Evolutionary conservation across 2,113 vertebrate species (phyloP), one percentile per base, ranked within the genome.

Genomic region (Atrichornis clamosus): DNA sequence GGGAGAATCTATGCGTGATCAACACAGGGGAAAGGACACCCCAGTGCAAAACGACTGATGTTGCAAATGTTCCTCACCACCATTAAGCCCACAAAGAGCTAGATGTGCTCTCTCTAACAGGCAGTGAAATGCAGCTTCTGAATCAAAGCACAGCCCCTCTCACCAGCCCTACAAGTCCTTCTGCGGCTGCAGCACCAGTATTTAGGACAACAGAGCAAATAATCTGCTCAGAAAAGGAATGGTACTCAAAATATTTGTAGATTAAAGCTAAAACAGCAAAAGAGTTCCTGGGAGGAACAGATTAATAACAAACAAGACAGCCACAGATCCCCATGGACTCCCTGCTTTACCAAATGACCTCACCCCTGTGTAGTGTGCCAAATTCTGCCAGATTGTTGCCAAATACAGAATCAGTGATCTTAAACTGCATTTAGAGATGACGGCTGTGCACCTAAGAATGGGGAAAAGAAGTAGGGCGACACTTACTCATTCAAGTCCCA

Each of bases 381-480:
- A 18, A 87, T 86, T 90, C 88, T 89, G 83, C 64, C 88, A 76
- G 70, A 69, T 47, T 91, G 72, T 67, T 96, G 89, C 72, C 84
- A 90, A 96, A 96, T 72, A 84, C 80, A 95, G 90, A 84, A 79
- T 74, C 42, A 46, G 50, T 49, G 82, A 78, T 91, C 32, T 86
- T 93, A 86, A 92, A 37, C 68, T 65, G 47, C 10, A 4, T 75
- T 87, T 89, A 44, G 73, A 85, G 49, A 81, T 80, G 63, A 81
- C 20, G 11, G 42, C 52, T 92, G 24, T 75, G 60, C 72, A 87
- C 41, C 73, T 70, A 76, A 88, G 11, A 72, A 39, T 5, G 16
- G 78, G 67, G 64, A 78, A 69, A 85, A 84, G 47, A 90, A 87
- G 21, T 28, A 90, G 92, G 46, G 41, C 0, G 2, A 73, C 22